Conservation (phyloP, 2,797 vertebrate species). For the Pseudopleuronectes americanus region DNA sequence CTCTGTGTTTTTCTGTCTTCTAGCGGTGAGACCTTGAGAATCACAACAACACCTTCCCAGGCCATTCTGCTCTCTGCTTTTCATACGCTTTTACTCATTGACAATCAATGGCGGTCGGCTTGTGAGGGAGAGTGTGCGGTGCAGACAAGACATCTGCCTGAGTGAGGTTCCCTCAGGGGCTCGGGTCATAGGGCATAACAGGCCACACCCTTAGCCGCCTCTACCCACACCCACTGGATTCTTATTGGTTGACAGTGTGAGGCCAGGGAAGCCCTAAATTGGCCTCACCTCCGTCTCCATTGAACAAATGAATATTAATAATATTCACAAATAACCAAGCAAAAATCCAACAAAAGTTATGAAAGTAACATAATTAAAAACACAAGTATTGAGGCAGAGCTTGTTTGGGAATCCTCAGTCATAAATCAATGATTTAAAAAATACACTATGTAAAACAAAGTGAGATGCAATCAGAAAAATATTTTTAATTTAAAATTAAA, state of each 20-base stretch:
- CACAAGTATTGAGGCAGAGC: neutral
- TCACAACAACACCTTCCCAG: conserved; percentile 37
- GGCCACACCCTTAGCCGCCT: conserved; percentile 62
- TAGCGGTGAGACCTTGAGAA: conserved; percentile 52
- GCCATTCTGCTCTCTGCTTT: conserved; percentile 27
- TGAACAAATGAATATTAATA: conserved; percentile 39
- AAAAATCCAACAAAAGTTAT: conserved; percentile 27
- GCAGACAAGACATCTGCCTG: conserved; percentile 62
- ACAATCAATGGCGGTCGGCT: conserved; percentile 39
- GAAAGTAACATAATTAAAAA: conserved; percentile 17
- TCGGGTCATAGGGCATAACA: conserved; percentile 72
- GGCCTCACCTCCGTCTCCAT: conserved; percentile 43
- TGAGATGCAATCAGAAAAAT: conserved; percentile 18
- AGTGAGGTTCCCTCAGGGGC: conserved; percentile 65
- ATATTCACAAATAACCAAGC: conserved; percentile 31
- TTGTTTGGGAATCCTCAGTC: conserved; percentile 25
- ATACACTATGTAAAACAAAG: conserved; percentile 16
- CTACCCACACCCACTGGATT: conserved; percentile 59
- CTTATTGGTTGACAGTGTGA: conserved; percentile 68
- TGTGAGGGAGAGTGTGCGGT: conserved; percentile 41
- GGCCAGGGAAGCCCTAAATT: conserved; percentile 50
- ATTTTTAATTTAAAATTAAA: neutral
- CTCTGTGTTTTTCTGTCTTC: conserved; percentile 28
- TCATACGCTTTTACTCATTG: conserved; percentile 39
- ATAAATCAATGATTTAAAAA: conserved; percentile 34